Conservation (phyloP, 2,888 invertebrate genomes). For the Conus canariensis region DNA sequence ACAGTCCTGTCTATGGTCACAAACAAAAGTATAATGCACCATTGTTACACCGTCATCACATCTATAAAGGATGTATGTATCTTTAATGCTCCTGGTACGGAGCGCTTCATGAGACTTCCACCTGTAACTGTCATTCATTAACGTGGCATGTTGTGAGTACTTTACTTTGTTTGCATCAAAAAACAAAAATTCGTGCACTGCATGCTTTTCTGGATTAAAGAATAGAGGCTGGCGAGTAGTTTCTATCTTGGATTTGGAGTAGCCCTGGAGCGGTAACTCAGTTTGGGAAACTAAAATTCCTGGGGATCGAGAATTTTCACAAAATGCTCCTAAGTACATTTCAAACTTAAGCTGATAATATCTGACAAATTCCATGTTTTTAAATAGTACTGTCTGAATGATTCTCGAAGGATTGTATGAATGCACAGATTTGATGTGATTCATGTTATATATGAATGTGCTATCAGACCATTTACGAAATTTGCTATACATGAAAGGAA, state of each 20-base stretch:
- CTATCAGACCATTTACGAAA: conserved; percentile 9
- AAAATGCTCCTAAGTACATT: too few species aligned
- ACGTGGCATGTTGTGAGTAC: background rate
- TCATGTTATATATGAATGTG: background rate
- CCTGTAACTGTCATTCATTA: background rate
- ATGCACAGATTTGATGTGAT: background rate
- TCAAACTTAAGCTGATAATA: too few species aligned
- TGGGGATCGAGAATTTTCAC: too few species aligned
- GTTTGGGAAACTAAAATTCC: too few species aligned
- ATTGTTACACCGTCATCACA: background rate
- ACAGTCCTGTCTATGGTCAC: background rate
- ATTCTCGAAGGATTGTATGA: background rate
- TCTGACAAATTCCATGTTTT: background rate
- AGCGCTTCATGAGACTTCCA: background rate
- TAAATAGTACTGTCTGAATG: background rate
- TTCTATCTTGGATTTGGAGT: too few species aligned
- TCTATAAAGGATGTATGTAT: background rate
- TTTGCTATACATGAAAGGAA: background rate
- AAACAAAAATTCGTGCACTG: background rate
- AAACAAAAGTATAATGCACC: background rate
- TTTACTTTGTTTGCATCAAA: background rate
- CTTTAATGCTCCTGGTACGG: too few species aligned
- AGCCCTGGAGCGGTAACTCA: background rate
- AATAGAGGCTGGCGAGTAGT: too few species aligned
- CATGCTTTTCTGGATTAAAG: background rate